Base-by-base conservation (phyloP, 2,888 invertebrate genomes). In the Dryococelus australis region DNA sequence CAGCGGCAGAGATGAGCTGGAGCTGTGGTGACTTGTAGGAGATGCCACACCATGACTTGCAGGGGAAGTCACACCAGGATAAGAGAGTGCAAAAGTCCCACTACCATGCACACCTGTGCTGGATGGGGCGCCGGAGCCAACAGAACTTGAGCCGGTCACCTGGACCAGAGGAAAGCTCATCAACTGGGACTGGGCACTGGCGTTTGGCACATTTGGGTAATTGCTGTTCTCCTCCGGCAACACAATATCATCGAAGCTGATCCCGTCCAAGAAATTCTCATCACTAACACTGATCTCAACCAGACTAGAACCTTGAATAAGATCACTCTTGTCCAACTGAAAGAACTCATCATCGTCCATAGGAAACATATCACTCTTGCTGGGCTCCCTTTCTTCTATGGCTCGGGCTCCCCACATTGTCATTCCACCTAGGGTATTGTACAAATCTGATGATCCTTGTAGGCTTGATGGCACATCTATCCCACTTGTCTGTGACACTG, bases 301-400 rank as follows among this genome's bases (percentile, higher is more conserved):
- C 87, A 98, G 93, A 89, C 97, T 97, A 0, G 97, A 96, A 6
- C 96, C 95, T 92, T 97, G 95, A 90, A 97, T 96, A 89, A 97
- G 93, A 93, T 97, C 97, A 79, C 96, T 95, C 92, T 97, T 97
- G 92, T 98, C 97, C 85, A 91, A 90, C 88, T 91, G 91, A 92
- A 97, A 97, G 90, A 97, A 97, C 91, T 97, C 97, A 91, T 97
- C 97, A 91, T 97, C 97, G 91, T 97, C 97, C 95, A 97, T 96
- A 92, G 95, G 96, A 90, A 96, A 95, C 20, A 95, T 88, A 13
- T 89, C 89, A 53, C 86, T 87, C 80, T 87, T 83, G 51, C 51
- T 86, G n/a, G 86, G n/a, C 53, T 87, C 87, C 85, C 84, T 85
- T 26, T 88, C 88, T 51, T 84, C 65, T 24, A 65, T 84, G 6